Evolutionary conservation across 2,797 vertebrate genomes (phyloP), one percentile per base, ranked within the genome.

Genomic region (Triplophysa yarkandensis): DNA sequence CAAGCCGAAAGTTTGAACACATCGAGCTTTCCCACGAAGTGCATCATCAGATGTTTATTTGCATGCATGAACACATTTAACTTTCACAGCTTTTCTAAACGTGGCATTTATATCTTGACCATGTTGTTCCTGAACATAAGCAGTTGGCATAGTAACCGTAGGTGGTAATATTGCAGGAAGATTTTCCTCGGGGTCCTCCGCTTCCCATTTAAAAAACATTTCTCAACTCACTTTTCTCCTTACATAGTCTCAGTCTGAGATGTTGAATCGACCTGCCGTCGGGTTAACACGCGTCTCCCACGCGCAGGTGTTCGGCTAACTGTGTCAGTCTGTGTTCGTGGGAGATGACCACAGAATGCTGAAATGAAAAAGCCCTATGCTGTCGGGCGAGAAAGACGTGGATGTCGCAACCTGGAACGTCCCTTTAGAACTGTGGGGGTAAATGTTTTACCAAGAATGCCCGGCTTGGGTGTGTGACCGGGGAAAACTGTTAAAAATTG

Each of bases 391-490:
- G 7, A 32, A 17, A 50, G 69, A 19, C 23, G 4, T 16, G 23
- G 41, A 36, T 63, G 58, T 36, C 0, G 17, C 27, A 46, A 71
- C 71, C 28, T 27, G 36, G 43, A 67, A 30, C 7, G 28, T 41
- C 65, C 34, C 43, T 62, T 7, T 50, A 27, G 68, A 58, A 19
- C 63, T 34, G 30, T 19, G 43, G 9, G 16, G 27, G 70, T 73
- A 60, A 68, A 78, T 73, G 71, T 72, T 77, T 73, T 63, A 64
- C 65, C 48, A 36, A 69, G 17, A 27, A 68, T 72, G 57, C 70
- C 10, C 9, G 2, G 21, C 19, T 23, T 62, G 62, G 61, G 14
- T 44, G 23, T 1, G 34, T 62, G 76, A 68, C 70, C 27, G 0
- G 0, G 2, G 30, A 23, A 48, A 73, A 17, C 14, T 68, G 71